These are phyloP conservation scores for Mola mola DNA, from an alignment of 2,113 vertebrate genomes.

Conservation along the genomic window DNA sequence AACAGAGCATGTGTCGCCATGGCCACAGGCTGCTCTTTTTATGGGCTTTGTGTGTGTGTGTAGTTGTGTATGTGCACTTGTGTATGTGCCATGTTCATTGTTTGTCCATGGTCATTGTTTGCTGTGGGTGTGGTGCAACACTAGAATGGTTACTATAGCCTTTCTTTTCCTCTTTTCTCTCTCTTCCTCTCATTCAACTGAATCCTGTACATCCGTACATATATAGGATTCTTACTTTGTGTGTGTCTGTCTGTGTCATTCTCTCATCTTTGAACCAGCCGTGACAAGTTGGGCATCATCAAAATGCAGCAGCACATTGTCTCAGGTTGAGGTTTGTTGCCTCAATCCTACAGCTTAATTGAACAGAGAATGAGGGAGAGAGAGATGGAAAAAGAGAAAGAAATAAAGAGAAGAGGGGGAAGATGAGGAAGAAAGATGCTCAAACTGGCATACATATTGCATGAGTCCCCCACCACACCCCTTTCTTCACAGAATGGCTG, in stretches of 20 bases:
- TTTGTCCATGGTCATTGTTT: slow-evolving; percentile 79
- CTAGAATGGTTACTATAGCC: slow-evolving; percentile 71
- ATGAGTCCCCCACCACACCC: slow-evolving; percentile 76
- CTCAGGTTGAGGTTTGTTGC: slow-evolving; percentile 74
- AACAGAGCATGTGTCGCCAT: slow-evolving; percentile 79
- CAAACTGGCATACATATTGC: slow-evolving; percentile 81
- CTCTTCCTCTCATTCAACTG: slow-evolving; percentile 16
- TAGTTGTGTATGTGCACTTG: slow-evolving; percentile 20
- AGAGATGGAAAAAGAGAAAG: slow-evolving; percentile 52
- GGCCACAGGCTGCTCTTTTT: slow-evolving; percentile 76
- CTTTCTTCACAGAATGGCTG: slow-evolving; percentile 79
- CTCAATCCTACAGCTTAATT: slow-evolving; percentile 76
- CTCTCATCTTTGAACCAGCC: slow-evolving; percentile 56
- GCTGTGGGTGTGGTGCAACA: slow-evolving; percentile 77
- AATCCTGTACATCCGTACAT: not conserved
- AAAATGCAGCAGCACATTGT: slow-evolving; percentile 71
- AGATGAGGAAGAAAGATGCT: slow-evolving; percentile 76
- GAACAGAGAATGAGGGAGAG: slow-evolving; percentile 63
- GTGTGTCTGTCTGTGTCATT: not conserved
- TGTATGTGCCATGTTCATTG: slow-evolving; percentile 69
- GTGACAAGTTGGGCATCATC: slow-evolving; percentile 68
- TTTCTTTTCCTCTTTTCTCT: slow-evolving; percentile 44
- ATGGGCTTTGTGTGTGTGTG: slow-evolving; percentile 63
- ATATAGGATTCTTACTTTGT: slow-evolving; percentile 6
- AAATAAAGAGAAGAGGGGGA: slow-evolving; percentile 67